These are phyloP conservation scores for Mimas tiliae DNA, from an alignment of 2,888 invertebrate species.

Conservation along the genomic window DNA sequence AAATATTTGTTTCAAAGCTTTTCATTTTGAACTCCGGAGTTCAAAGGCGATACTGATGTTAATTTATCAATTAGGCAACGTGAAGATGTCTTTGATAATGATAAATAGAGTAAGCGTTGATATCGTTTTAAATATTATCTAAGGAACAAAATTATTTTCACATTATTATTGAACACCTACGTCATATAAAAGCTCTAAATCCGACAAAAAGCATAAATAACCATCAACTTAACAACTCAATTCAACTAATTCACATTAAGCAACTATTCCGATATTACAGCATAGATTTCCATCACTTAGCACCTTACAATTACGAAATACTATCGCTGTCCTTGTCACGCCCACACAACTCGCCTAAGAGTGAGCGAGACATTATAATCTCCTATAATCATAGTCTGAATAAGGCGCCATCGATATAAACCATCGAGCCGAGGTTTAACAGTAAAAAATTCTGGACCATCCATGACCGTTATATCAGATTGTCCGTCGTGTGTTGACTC, in stretches of 20 bases:
- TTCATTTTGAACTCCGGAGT: too few species aligned
- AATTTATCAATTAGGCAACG: too few species aligned
- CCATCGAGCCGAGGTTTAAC: conserved; percentile 62
- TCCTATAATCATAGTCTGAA: conserved; percentile 18
- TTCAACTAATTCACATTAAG: neutral
- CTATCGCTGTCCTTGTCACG: neutral
- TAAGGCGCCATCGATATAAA: conserved; percentile 46
- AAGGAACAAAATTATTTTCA: neutral
- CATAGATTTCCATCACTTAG: conserved; percentile 22
- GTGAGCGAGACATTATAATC: neutral
- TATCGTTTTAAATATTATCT: too few species aligned
- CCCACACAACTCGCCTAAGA: neutral
- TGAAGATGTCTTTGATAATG: too few species aligned
- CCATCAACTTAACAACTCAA: conserved; percentile 16
- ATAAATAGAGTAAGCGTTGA: too few species aligned
- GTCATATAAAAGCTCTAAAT: neutral
- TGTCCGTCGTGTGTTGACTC: conserved; percentile 43
- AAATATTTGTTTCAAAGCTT: too few species aligned
- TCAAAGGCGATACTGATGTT: too few species aligned
- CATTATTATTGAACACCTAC: too few species aligned
- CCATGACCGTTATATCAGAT: conserved; percentile 56
- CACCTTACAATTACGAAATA: conserved; percentile 19
- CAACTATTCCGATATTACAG: conserved; percentile 11
- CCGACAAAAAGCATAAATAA: neutral
- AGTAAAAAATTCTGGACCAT: conserved; percentile 65